Conservation (phyloP, 2,888 invertebrate genomes). For the Metalampra italica region DNA sequence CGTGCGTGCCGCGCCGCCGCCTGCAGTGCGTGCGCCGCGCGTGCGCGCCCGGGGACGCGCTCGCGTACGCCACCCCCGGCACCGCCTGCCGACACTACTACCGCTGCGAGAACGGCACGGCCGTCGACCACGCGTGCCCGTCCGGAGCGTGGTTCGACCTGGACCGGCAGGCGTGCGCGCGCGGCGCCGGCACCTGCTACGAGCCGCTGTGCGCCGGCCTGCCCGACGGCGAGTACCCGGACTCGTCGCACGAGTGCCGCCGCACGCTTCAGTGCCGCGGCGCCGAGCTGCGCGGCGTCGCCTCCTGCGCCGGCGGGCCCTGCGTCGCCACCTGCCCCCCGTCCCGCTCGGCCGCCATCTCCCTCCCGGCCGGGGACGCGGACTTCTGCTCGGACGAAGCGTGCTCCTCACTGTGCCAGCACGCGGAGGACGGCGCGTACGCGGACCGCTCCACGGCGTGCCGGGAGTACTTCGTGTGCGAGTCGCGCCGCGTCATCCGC, state of each 20-base stretch:
- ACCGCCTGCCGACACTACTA: slow-evolving; percentile 79
- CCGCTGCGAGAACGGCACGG: slow-evolving; percentile 72
- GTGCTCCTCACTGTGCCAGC: slow-evolving; percentile 70
- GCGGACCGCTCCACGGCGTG: slow-evolving; percentile 75
- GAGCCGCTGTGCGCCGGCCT: slow-evolving; percentile 79
- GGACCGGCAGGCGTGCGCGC: slow-evolving; percentile 71
- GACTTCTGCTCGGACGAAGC: slow-evolving; percentile 70
- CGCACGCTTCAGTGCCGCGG: slow-evolving; percentile 71
- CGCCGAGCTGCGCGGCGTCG: slow-evolving; percentile 57
- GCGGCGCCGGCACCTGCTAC: slow-evolving; percentile 77
- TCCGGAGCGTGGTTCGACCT: slow-evolving; percentile 77
- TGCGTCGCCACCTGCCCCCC: slow-evolving; percentile 55
- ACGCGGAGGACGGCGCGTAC: slow-evolving; percentile 76
- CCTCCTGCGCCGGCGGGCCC: slow-evolving; percentile 43
- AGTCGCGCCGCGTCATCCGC: slow-evolving; percentile 67
- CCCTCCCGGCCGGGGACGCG: slow-evolving; percentile 72
- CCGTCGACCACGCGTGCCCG: slow-evolving; percentile 70
- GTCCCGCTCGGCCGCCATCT: slow-evolving; percentile 57
- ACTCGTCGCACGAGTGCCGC: slow-evolving; percentile 77
- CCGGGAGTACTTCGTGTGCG: slow-evolving; percentile 79
- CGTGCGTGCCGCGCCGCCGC: slow-evolving; percentile 56
- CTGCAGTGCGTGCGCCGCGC: slow-evolving; percentile 58
- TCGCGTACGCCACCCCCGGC: slow-evolving; percentile 75
- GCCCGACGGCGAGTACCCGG: slow-evolving; percentile 76
- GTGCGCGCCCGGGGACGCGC: slow-evolving; percentile 51